These are phyloP conservation scores for Decapterus maruadsi DNA, from an alignment of 2,797 vertebrate species.

Conservation along the genomic window DNA sequence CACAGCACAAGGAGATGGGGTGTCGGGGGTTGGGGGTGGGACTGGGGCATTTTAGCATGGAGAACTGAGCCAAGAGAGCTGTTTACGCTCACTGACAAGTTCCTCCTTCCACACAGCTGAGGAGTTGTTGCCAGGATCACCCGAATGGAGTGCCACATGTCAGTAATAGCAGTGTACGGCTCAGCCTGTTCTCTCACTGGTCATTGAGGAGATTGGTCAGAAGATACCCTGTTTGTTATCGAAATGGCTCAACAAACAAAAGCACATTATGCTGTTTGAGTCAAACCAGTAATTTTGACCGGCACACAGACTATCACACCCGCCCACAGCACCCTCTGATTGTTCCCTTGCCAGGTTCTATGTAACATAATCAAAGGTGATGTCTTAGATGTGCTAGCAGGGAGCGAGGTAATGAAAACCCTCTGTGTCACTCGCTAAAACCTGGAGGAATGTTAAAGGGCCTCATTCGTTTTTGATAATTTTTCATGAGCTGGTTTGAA, in stretches of 20 bases:
- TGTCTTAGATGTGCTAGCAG: conserved; percentile 73
- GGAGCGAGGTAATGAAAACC: conserved; percentile 78
- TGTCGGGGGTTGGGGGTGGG: conserved; percentile 50
- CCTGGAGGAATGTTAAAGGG: conserved; percentile 68
- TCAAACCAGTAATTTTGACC: conserved; percentile 66
- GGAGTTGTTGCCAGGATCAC: conserved; percentile 44
- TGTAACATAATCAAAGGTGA: conserved; percentile 75
- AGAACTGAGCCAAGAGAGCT: conserved; percentile 69
- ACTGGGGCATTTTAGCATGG: conserved; percentile 58
- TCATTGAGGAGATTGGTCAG: conserved; percentile 7
- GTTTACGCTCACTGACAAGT: conserved; percentile 76
- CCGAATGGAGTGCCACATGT: conserved; percentile 54
- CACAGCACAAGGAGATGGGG: conserved; percentile 79
- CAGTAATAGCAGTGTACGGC: conserved; percentile 33
- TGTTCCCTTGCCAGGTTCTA: conserved; percentile 75
- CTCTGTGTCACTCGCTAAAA: conserved; percentile 72
- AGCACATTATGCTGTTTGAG: conserved; percentile 57
- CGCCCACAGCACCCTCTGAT: conserved; percentile 68
- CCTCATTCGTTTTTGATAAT: conserved; percentile 70
- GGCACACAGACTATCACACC: conserved; percentile 59
- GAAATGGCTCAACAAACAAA: conserved; percentile 51
- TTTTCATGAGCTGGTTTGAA: conserved; percentile 79
- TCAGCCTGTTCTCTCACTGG: conserved; percentile 13
- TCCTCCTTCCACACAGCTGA: conserved; percentile 65
- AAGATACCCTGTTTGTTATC: conserved; percentile 25